Base-by-base conservation (phyloP, 2,888 invertebrate genomes). In the Lagria hirta region DNA sequence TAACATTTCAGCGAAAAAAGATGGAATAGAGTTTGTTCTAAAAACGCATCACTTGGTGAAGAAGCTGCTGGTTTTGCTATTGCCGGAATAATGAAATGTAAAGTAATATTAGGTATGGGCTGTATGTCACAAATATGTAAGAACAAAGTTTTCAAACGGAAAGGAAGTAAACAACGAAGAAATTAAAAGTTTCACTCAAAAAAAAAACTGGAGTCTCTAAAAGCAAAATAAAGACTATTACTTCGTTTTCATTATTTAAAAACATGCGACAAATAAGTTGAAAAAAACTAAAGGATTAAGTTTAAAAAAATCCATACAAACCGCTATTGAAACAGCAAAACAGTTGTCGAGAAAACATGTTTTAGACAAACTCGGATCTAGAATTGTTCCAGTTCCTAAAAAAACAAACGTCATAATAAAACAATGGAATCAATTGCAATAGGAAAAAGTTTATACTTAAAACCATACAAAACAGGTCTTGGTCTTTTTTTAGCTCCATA, bases 401-500 rank as follows among this genome's bases (percentile, higher is more conserved):
- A 71, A 51, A 52, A 43, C 28, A 42, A 58, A 38, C 57, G 66
- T 4, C 69, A 68, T 49, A 70, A 70, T 49, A 38, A 55, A 54
- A 48, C 52, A n/a, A 68, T 69, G 64, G 68, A 70, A 57, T 60
- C 65, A n/a, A 51, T 68, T 8, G 64, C 64, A 8, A 41, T 69
- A 8, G 28, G 28, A 11, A 37, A 29, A 47, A 65, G 66, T 3
- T 22, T 66, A 13, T 58, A 52, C 50, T 43, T 66, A 5, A 61
- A 60, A 48, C 59, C 61, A 33, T 56, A 64, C 30, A 23, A 37
- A 26, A 42, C 38, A 34, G 52, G 52, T 8, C 24, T 42, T 5
- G 53, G 51, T 34, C 18, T 36, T 16, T 43, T 29, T 24, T 21
- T 34, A 27, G 24, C 23, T 28, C 24, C 43, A 24, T 15, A n/a